Evolutionary conservation across 2,888 invertebrate species (phyloP), one percentile per base, ranked within the genome.

Genomic region (Thyatira batis): DNA sequence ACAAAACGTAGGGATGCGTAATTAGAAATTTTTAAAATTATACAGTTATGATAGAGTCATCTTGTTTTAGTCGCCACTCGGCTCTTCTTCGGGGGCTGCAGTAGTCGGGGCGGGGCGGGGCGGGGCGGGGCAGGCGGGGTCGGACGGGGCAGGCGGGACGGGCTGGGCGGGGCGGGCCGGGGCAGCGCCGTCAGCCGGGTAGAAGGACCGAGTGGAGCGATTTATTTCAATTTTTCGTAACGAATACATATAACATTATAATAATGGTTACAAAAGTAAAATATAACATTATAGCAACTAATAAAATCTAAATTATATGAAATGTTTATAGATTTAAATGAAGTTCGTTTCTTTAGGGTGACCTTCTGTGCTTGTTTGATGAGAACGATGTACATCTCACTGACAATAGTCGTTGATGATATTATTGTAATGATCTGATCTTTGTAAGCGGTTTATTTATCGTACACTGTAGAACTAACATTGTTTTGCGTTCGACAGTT

Each of bases 21-120:
- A 92, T 91, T 92, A 92, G 92, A 89, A 77, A 85, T 91, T 92
- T 92, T 91, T 90, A 91, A 92, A 91, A 90, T 90, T 91, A 92
- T 92, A 91, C 91, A 90, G 90, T 92, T 89, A 92, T 85, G 80
- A 89, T 92, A 91, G 87, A 82, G 84, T 87, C 80, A 85, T 76
- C 74, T 89, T 85, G 84, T 81, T 82, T 85, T 82, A 66, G 76
- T 78, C 82, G 81, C 71, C 81, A 76, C 79, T 78, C 76, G 85
- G 82, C 66, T 62, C 79, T 68, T 71, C 79, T 61, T 65, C 68
- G 69, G 56, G 65, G 54, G 64, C 33, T 39, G 33, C 33, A 39
- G 17, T 53, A 65, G 58, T 45, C 55, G 63, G 56, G 43, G 56
- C 28, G 49, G 25, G 49, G 52, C 50, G 54, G 44, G 51, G 39